Conservation (phyloP, 2,888 invertebrate species). For the Volucella zonaria region DNA sequence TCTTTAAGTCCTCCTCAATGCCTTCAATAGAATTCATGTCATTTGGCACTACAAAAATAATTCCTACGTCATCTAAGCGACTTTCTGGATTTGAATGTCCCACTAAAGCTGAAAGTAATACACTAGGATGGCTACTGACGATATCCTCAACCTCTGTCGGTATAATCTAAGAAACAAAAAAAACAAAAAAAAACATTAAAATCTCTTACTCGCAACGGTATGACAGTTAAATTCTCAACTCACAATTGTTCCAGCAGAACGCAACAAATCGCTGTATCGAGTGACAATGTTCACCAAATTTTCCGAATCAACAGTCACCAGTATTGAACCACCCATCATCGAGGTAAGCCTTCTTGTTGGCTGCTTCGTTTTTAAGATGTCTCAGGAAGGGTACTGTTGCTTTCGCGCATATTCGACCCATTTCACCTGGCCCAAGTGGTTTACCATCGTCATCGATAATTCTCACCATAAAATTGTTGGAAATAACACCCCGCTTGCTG, state of each 20-base stretch:
- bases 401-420: conserved; percentile 67
- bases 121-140: conserved; percentile 41
- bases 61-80: conserved; percentile 46
- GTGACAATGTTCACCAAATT: conserved; percentile 62
- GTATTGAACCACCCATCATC: conserved; percentile 65
- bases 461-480: conserved; percentile 63
- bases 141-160: conserved; percentile 68
- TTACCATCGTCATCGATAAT: conserved; percentile 59
- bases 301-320: conserved; percentile 68
- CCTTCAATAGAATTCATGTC: neutral
- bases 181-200: neutral
- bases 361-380: conserved; percentile 46
- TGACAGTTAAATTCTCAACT: conserved; percentile 13
- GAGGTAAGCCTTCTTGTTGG: conserved; percentile 23
- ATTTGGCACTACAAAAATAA: conserved; percentile 60
- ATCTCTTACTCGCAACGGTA: neutral
- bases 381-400: conserved; percentile 64
- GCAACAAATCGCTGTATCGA: conserved; percentile 64
- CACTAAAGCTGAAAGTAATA: conserved; percentile 55
- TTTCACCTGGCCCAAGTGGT: conserved; percentile 58
- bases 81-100: conserved; percentile 36
- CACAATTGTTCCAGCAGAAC: conserved; percentile 55
- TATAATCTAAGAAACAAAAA: conserved; percentile 57
- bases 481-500: conserved; percentile 27
- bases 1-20: conserved; percentile 11